Conservation (phyloP, 1,140 invertebrate species). For the Bombus soroeensis region DNA sequence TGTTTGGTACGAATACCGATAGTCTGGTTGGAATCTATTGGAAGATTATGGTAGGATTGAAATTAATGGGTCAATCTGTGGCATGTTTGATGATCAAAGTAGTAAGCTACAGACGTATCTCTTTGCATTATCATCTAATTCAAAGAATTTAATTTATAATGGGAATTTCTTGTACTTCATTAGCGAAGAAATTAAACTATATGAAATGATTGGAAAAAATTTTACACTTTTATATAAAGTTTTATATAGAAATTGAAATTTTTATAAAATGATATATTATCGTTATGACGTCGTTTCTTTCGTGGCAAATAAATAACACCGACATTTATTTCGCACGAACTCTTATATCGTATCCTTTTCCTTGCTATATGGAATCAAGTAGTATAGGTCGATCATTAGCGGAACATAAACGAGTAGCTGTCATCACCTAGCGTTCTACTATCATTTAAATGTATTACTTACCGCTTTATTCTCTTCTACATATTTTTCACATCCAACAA, state of each 20-base stretch:
- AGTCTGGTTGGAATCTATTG: slow-evolving; percentile 35
- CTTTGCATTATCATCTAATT: neutral
- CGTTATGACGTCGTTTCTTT: neutral
- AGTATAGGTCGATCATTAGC: neutral
- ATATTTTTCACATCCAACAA: neutral
- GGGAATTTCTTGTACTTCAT: neutral
- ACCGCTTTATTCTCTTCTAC: neutral
- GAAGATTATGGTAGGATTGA: slow-evolving; percentile 20
- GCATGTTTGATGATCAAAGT: slow-evolving; percentile 14
- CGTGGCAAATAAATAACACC: too few relatives aligned
- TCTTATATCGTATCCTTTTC: neutral
- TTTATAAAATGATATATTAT: neutral
- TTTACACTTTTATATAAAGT: too few relatives aligned
- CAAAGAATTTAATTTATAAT: neutral
- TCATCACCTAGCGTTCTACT: too few relatives aligned
- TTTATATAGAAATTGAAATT: neutral
- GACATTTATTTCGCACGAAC: neutral
- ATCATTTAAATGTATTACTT: neutral
- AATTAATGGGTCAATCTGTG: slow-evolving; percentile 45
- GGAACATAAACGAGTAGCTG: neutral
- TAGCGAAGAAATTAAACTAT: too few relatives aligned
- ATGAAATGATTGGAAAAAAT: neutral
- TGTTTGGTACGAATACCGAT: slow-evolving; percentile 32
- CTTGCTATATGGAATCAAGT: neutral
- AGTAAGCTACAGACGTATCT: neutral